phyloP scores from a whole-genome alignment of 64 coral and sea anemone genomes.

The Stylophora pistillata region DNA sequence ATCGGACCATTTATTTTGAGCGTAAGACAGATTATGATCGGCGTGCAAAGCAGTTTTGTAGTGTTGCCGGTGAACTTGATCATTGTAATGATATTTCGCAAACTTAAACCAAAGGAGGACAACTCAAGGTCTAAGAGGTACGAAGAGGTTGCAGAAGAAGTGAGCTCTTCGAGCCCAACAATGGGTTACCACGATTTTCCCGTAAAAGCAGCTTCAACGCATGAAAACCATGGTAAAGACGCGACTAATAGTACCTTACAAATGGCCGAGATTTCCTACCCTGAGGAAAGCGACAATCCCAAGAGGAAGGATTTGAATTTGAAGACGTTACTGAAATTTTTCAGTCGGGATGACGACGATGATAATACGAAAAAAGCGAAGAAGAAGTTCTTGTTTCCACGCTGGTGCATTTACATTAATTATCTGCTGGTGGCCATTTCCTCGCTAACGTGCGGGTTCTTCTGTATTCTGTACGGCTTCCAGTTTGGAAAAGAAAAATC shows the following conservation, averaged over 20 bases:
- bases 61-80: constrained; percentile 80
- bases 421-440: constrained; percentile 44
- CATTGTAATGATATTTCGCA: constrained; percentile 75
- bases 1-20: constrained; percentile 72
- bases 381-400: constrained; percentile 55
- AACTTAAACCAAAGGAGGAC: constrained; percentile 55
- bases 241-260: not conserved
- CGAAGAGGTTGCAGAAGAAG: constrained; percentile 8
- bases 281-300: not conserved
- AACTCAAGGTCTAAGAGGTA: constrained; percentile 30
- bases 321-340: not conserved
- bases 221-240: no score
- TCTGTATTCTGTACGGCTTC: constrained; percentile 78
- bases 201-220: not conserved
- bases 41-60: constrained; percentile 81
- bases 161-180: not conserved
- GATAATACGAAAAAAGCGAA: constrained; percentile 19
- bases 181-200: not conserved
- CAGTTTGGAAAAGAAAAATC: constrained; percentile 87
- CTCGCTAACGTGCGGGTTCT: constrained; percentile 53
- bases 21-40: constrained; percentile 63
- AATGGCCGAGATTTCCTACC: not conserved
- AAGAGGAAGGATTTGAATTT: not conserved
- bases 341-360: not conserved
- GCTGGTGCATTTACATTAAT: constrained; percentile 82